Evolutionary conservation across 2,797 vertebrate species (phyloP).

Genomic region (Gorsachius magnificus): DNA sequence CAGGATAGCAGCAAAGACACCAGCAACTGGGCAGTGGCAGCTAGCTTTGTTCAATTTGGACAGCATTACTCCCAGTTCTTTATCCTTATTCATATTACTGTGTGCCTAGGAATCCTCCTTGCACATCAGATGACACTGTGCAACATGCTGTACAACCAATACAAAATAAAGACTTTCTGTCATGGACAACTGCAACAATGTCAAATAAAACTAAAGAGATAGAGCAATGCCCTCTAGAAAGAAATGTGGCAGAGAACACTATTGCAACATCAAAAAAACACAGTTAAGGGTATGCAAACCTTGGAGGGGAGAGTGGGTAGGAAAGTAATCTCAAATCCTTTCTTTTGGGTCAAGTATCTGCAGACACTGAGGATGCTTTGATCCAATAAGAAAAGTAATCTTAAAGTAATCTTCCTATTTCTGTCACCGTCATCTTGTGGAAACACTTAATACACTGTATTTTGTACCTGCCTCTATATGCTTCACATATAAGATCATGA

Average conservation of each 20-base stretch:
- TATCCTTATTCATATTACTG: background rate
- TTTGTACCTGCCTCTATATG: background rate
- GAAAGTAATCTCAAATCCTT: background rate
- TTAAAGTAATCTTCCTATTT: background rate
- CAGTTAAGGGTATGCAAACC: background rate
- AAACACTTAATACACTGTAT: background rate
- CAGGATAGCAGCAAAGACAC: accelerated
- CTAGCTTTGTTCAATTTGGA: background rate
- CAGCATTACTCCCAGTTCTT: background rate
- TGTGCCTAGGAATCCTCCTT: background rate
- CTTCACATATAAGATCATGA: background rate
- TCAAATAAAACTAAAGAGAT: background rate
- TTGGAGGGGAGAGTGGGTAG: background rate
- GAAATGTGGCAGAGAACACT: background rate
- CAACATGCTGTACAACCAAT: background rate
- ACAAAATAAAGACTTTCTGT: background rate
- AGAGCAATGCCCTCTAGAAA: background rate
- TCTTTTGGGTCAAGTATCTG: background rate
- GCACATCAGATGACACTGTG: background rate
- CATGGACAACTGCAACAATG: background rate
- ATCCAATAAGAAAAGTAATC: background rate
- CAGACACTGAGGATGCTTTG: background rate
- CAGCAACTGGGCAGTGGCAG: background rate
- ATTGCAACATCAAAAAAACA: background rate
- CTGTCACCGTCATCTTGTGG: background rate